Base-by-base conservation (phyloP, 2,888 invertebrate species). In the Meteorus cinctellus region DNA sequence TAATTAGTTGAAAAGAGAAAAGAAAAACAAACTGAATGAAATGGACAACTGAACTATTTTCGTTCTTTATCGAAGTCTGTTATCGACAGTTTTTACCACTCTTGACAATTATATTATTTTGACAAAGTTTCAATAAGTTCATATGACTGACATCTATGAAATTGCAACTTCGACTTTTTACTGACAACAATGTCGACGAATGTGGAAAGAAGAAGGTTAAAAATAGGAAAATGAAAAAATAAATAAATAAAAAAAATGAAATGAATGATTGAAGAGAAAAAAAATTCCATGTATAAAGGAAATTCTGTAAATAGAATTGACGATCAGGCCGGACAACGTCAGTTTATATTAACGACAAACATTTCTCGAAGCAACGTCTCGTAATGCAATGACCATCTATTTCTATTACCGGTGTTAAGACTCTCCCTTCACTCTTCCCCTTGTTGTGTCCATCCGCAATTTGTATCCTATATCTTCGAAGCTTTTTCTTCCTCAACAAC, bases 381-480 rank as follows among this genome's bases (percentile, higher is more conserved):
- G 36, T 66, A 63, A 63, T 45, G 60, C 48, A 67, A 45, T 66
- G n/a, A 59, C 59, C 19, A 59, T 19, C 34, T 36, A 45, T 66
- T 55, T 74, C 73, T 69, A 74, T 74, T 74, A 69, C 62, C 63
- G 69, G 65, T 41, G 12, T 63, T 63, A 16, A 48, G n/a, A n/a
- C 55, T 65, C 41, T 55, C 36, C 63, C 12, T 24, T 68, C 12
- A 8, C 12, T 12, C 12, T 34, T 63, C 45, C 19, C n/a, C 51
- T 27, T 62, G 55, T 51, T 12, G 12, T 41, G 41, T 41, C 41
- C 41, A 16, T 45, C 48, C n/a, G 14, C 48, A n/a, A n/a, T 16
- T 16, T 4, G 60, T 48, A 66, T 60, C 27, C 36, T 74, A 24
- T 60, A 45, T 66, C 55, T 55, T 55, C 3, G 16, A 55, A 36